Evolutionary conservation across 2,113 vertebrate species (phyloP).

Genomic region (Oryzias melastigma): DNA sequence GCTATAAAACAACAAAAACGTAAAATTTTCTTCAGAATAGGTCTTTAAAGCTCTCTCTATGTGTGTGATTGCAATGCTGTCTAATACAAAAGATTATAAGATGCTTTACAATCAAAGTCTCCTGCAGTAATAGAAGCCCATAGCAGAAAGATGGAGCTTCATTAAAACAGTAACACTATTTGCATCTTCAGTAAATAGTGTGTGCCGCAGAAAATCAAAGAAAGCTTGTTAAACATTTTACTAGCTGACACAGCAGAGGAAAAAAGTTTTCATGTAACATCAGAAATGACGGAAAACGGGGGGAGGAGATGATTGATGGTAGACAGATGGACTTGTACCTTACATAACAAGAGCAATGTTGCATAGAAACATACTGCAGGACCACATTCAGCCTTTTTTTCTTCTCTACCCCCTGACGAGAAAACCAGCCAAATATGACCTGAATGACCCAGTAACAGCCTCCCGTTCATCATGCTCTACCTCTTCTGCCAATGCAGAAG

Average conservation of each 20-base stretch:
- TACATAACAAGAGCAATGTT: conserved; percentile 33
- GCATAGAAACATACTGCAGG: conserved; percentile 10
- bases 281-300: conserved; percentile 28
- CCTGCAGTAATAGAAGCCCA: too few relatives aligned
- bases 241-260: conserved; percentile 31
- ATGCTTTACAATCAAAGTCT: too few relatives aligned
- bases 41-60: too few relatives aligned
- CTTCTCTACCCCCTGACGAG: conserved; percentile 7
- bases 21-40: too few relatives aligned
- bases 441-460: conserved; percentile 21
- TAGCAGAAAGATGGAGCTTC: too few relatives aligned
- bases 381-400: conserved; percentile 13
- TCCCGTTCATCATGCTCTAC: conserved; percentile 22
- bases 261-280: conserved; percentile 35
- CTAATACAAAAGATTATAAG: too few relatives aligned
- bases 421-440: conserved; percentile 25
- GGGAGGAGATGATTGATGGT: conserved; percentile 15
- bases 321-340: conserved; percentile 25
- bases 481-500: conserved; percentile 20
- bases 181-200: conserved; percentile 29
- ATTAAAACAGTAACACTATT: too few relatives aligned
- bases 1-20: too few relatives aligned
- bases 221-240: conserved; percentile 16
- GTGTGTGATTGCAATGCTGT: too few relatives aligned
- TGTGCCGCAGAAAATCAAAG: conserved; percentile 15